Evolutionary conservation across 92 coral and sea anemone genomes (phyloP).

Genomic region (Scolanthus callimorphus): DNA sequence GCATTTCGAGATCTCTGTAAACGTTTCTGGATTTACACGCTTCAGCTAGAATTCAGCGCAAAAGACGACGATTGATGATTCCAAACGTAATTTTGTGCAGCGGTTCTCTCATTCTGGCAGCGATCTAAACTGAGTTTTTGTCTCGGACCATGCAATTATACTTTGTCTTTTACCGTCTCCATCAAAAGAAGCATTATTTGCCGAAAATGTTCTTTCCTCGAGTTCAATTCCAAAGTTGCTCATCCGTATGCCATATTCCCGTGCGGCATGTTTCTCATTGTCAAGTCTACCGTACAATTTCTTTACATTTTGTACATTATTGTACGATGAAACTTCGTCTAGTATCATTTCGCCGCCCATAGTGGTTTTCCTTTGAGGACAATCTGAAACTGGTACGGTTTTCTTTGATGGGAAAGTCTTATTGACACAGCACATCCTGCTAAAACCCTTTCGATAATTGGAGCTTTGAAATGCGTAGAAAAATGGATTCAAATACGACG

Average conservation of each 20-base stretch:
- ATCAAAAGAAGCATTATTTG: background rate
- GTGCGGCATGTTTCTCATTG: too few species aligned
- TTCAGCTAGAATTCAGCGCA: too few species aligned
- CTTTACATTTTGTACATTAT: too few species aligned
- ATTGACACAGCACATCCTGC: slow-evolving; percentile 1
- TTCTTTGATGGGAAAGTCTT: background rate
- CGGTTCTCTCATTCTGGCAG: too few species aligned
- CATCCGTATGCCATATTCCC: background rate
- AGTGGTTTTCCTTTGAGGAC: background rate
- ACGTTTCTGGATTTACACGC: too few species aligned
- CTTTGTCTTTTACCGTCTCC: background rate
- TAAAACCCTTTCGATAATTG: slow-evolving; percentile 60
- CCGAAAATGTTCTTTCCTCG: background rate
- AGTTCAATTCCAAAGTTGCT: background rate
- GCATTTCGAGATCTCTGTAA: too few species aligned
- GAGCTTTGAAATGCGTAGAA: slow-evolving; percentile 77
- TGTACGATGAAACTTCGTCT: too few species aligned
- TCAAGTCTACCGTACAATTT: too few species aligned
- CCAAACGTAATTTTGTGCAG: too few species aligned
- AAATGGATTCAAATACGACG: slow-evolving; percentile 63
- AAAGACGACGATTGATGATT: too few species aligned
- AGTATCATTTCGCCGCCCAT: too few species aligned
- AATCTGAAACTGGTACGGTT: background rate
- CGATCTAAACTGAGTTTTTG: too few species aligned
- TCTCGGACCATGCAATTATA: background rate